phyloP scores from a whole-genome alignment of 2,888 invertebrate species.

The Amorpha juglandis region DNA sequence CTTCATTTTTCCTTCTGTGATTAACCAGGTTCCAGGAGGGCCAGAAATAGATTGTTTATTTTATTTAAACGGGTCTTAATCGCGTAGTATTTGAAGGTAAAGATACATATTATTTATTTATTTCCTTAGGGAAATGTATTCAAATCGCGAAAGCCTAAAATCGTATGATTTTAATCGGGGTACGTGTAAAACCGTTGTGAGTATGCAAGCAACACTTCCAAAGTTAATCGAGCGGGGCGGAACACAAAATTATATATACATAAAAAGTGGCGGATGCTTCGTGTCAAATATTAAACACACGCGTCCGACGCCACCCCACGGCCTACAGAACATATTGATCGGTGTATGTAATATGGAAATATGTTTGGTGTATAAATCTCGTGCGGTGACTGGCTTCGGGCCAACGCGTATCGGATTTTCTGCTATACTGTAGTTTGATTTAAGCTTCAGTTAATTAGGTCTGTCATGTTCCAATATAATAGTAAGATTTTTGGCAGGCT shows the following conservation, averaged over 20 bases:
- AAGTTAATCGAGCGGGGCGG: neutral
- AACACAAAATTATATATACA: conserved; percentile 6
- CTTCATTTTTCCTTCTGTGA: too few relatives aligned
- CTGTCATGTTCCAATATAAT: conserved; percentile 27
- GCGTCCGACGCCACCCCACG: conserved; percentile 21
- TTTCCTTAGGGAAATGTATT: too few relatives aligned
- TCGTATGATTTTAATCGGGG: too few relatives aligned
- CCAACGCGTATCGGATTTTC: conserved; percentile 51
- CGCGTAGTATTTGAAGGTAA: too few relatives aligned
- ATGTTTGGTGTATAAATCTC: conserved; percentile 64
- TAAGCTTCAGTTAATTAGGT: conserved; percentile 55
- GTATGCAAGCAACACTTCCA: neutral
- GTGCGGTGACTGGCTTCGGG: conserved; percentile 60
- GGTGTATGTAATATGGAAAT: conserved; percentile 49
- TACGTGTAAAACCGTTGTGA: too few relatives aligned
- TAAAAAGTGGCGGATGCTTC: conserved; percentile 9
- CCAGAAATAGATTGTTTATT: too few relatives aligned
- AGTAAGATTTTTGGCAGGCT: conserved; percentile 2
- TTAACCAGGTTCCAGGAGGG: too few relatives aligned
- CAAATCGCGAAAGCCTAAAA: too few relatives aligned
- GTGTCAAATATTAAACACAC: conserved; percentile 27
- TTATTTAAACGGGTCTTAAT: too few relatives aligned
- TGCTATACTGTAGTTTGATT: conserved; percentile 52
- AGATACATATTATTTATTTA: too few relatives aligned
- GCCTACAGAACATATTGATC: conserved; percentile 24